Evolutionary conservation across 2,888 invertebrate species (phyloP).

Genomic region (Cerastis leucographa): DNA sequence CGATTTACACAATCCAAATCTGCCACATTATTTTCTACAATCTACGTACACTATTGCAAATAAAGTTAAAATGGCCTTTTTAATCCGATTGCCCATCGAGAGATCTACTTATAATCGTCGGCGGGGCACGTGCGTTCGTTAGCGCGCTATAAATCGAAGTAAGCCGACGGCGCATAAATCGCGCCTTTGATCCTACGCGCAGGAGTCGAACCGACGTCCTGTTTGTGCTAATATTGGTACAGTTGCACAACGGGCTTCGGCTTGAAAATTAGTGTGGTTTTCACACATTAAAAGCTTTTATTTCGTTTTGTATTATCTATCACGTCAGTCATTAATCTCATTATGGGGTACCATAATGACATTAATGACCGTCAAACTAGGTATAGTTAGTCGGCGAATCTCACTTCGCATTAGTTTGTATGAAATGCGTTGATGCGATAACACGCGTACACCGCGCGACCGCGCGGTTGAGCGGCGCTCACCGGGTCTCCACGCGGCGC

Average conservation of each 20-base stretch:
- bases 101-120: slow-evolving; percentile 45
- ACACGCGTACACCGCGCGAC: background rate
- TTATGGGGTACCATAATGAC: background rate
- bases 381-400: too few species aligned
- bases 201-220: slow-evolving; percentile 64
- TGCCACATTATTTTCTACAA: background rate
- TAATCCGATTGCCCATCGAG: slow-evolving; percentile 23
- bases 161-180: slow-evolving; percentile 73
- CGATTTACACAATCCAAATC: background rate
- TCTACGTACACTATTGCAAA: background rate
- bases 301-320: background rate
- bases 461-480: background rate
- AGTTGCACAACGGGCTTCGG: slow-evolving; percentile 28
- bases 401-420: background rate
- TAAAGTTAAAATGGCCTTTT: slow-evolving; percentile 1
- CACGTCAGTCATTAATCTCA: background rate
- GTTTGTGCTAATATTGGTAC: slow-evolving; percentile 63
- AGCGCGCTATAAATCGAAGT: slow-evolving; percentile 72
- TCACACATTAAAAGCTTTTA: background rate
- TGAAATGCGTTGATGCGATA: background rate
- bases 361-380: too few species aligned
- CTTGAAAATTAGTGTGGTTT: background rate
- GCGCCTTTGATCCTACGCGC: slow-evolving; percentile 70
- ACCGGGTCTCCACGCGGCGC: background rate
- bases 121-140: slow-evolving; percentile 67